These are phyloP conservation scores for Ormyrus labotus DNA, from an alignment of 2,888 invertebrate genomes.

Conservation along the genomic window DNA sequence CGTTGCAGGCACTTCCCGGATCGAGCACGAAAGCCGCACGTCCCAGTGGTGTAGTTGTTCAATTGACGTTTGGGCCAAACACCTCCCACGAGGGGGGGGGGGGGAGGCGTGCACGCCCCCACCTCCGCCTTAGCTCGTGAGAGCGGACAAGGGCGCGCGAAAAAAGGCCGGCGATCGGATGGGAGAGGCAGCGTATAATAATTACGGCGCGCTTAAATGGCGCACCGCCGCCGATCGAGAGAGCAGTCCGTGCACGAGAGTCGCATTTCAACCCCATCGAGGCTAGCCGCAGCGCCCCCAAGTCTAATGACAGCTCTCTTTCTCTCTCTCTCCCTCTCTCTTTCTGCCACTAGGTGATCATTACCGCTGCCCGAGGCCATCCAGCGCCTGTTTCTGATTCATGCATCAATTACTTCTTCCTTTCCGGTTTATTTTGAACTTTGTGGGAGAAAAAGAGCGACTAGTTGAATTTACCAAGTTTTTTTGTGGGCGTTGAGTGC, in stretches of 20 bases:
- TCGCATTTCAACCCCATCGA: constrained; percentile 73
- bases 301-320: constrained; percentile 39
- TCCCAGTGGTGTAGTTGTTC: constrained; percentile 12
- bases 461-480: neutral
- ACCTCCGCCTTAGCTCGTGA: no score
- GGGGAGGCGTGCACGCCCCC: no score
- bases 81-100: neutral
- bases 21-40: neutral
- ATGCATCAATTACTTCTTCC: constrained; percentile 18
- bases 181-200: constrained; percentile 41
- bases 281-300: constrained; percentile 70
- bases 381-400: constrained; percentile 48
- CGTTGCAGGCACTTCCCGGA: neutral
- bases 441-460: neutral
- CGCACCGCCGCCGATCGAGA: constrained; percentile 1
- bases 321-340: constrained; percentile 22
- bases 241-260: constrained; percentile 67
- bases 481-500: no score
- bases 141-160: constrained; percentile 1
- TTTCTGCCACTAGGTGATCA: constrained; percentile 72
- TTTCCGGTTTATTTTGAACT: neutral
- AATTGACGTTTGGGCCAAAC: constrained; percentile 9
- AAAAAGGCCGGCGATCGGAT: constrained; percentile 40
- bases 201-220: constrained; percentile 37
- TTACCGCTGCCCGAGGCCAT: constrained; percentile 17